Evolutionary conservation across 2,113 vertebrate genomes (phyloP).

Genomic region (Lathamus discolor): DNA sequence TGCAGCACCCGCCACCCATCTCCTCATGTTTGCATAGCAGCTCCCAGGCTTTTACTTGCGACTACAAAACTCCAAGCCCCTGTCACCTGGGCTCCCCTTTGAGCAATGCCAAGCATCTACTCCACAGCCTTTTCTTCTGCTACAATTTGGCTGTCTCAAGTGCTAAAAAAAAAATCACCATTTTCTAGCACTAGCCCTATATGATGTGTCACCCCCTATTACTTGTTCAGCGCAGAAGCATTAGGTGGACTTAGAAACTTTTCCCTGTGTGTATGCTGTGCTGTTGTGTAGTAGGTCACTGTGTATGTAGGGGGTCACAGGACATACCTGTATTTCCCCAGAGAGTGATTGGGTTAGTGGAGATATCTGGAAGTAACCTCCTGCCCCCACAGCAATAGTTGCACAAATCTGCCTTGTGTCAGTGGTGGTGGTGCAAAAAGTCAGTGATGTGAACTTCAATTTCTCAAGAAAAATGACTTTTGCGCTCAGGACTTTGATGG

Average conservation of each 20-base stretch:
- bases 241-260: neutral
- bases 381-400: neutral
- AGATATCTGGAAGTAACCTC: neutral
- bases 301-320: fast-evolving
- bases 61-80: neutral
- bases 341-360: neutral
- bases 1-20: neutral
- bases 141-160: neutral
- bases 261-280: neutral
- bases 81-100: neutral
- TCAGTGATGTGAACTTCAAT: neutral
- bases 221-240: neutral
- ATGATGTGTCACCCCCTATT: neutral
- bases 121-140: neutral
- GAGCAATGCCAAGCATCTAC: neutral
- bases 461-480: neutral
- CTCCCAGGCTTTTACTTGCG: neutral
- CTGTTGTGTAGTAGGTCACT: neutral
- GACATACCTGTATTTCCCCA: neutral
- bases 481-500: fast-evolving
- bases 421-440: neutral
- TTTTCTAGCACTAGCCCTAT: neutral
- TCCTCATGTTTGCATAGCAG: neutral
- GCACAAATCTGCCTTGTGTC: neutral
- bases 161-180: neutral